Conservation (phyloP, 92 coral and sea anemone species). For the Epizoanthus stellaris region DNA sequence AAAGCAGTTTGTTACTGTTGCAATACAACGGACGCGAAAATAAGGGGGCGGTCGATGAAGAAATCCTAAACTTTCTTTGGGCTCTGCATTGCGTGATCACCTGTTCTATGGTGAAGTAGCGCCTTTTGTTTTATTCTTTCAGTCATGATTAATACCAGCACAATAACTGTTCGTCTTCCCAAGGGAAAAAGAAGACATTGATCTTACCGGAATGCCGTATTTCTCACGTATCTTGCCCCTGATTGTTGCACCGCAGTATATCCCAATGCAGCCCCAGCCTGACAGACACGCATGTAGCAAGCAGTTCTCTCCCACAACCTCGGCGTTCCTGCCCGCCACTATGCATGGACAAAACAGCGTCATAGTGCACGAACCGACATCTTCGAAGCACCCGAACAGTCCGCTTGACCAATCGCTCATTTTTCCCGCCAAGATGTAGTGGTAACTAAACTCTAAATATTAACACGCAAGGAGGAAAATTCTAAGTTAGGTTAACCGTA, state of each 20-base stretch:
- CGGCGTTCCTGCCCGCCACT: conserved; percentile 69
- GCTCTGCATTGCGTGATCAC: too few relatives aligned
- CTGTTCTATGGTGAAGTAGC: too few relatives aligned
- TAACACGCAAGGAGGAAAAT: too few relatives aligned
- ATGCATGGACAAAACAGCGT: conserved; percentile 68
- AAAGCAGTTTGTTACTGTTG: too few relatives aligned
- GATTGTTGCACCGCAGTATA: conserved; percentile 66
- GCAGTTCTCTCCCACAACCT: conserved; percentile 68
- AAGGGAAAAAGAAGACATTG: too few relatives aligned
- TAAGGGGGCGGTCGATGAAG: background rate
- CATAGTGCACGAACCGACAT: conserved; percentile 57
- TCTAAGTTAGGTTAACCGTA: too few relatives aligned
- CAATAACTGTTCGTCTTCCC: too few relatives aligned
- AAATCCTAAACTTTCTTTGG: background rate
- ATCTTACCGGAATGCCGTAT: conserved; percentile 57
- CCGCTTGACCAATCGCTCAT: conserved; percentile 79
- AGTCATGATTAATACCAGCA: too few relatives aligned
- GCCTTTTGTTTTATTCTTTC: too few relatives aligned
- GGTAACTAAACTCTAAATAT: too few relatives aligned
- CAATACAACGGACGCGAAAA: background rate
- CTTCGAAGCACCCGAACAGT: conserved; percentile 66
- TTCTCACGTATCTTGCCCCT: conserved; percentile 70
- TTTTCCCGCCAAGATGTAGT: conserved; percentile 4
- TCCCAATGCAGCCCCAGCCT: conserved; percentile 63
- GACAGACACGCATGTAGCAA: conserved; percentile 64